Base-by-base conservation (phyloP, 2,888 invertebrate species). In the Euclidia mi region DNA sequence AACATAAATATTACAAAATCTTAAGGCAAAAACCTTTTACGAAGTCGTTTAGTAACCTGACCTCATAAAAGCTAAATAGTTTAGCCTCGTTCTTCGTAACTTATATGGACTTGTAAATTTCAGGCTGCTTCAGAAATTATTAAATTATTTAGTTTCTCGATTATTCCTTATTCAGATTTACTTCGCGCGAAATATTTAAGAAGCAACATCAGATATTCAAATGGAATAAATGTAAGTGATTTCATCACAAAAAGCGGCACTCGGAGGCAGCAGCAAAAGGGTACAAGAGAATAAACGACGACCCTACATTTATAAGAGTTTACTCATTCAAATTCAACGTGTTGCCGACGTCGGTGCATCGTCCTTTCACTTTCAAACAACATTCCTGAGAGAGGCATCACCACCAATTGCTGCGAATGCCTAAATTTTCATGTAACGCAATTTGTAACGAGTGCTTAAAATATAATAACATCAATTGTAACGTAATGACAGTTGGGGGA, bases 281-380 rank as follows among this genome's bases (percentile, higher is more conserved):
- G 45, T 49, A 49, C 49, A 35, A 55, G 52, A 38, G 57, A 38
- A 53, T 53, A 55, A 48, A 58, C 52, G 34, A 61, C 55, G 32
- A 55, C 44, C 34, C 55, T 56, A 56, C 52, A 53, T 60, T 67
- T 69, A 72, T 66, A 58, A 49, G 55, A 69, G 56, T 61, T 61
- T 43, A 67, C 61, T 51, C 56, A 55, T 81, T 79, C 65, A 78
- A 82, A 76, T 81, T 60, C 58, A 56, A 59, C 70, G 53, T 59
- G 59, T 58, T 65, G 40, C 34, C 45, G 61, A 65, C n/a, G n/a
- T n/a, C n/a, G n/a, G n/a, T 56, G 46, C 56, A 44, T 62, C 74
- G 79, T 85, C 84, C 85, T 85, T 87, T 89, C 87, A 88, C 86
- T 89, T 88, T 84, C 81, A 65, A 80, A 83, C 66, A 38, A 66